Percentiles rank a stretch among this genome's conserved stretches.
Conservation (phyloP, 2,888 invertebrate species). For the Nymphalis polychloros region DNA sequence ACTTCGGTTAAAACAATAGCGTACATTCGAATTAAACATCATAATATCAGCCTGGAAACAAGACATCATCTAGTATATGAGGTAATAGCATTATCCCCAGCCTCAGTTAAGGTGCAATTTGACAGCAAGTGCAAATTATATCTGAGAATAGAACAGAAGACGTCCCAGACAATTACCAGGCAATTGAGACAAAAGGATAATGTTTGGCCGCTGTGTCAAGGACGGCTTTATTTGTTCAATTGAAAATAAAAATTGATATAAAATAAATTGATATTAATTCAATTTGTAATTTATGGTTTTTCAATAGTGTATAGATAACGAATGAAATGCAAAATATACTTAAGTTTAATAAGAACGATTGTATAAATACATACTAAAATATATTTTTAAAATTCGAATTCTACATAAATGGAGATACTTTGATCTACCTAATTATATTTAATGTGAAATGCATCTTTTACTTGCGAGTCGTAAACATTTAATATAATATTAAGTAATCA, state of each 20-base stretch:
- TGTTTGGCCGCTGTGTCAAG: slow-evolving; percentile 77
- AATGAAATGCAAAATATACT: neutral
- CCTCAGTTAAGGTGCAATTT: slow-evolving; percentile 72
- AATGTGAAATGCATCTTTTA: no score
- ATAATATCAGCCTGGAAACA: slow-evolving; percentile 21
- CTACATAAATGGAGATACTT: no score
- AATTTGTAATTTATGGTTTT: slow-evolving; percentile 33
- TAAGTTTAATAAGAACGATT: neutral
- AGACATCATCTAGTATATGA: slow-evolving; percentile 17
- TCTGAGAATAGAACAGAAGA: slow-evolving; percentile 75
- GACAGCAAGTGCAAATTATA: slow-evolving; percentile 72
- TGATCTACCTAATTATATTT: no score
- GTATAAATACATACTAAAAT: no score
- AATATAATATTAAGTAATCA: no score
- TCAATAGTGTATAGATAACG: slow-evolving; percentile 16
- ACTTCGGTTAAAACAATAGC: neutral
- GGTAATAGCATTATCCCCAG: slow-evolving; percentile 48
- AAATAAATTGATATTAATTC: slow-evolving; percentile 33
- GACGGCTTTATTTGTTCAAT: slow-evolving; percentile 67
- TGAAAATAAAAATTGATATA: slow-evolving; percentile 71
- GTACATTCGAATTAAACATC: neutral
- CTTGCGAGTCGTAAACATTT: no score
- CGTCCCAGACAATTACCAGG: slow-evolving; percentile 73
- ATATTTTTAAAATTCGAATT: neutral
- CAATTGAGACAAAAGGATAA: slow-evolving; percentile 82